Evolutionary conservation across 2,113 vertebrate genomes (phyloP).

Genomic region (Boulengeromyrus knoepffleri): DNA sequence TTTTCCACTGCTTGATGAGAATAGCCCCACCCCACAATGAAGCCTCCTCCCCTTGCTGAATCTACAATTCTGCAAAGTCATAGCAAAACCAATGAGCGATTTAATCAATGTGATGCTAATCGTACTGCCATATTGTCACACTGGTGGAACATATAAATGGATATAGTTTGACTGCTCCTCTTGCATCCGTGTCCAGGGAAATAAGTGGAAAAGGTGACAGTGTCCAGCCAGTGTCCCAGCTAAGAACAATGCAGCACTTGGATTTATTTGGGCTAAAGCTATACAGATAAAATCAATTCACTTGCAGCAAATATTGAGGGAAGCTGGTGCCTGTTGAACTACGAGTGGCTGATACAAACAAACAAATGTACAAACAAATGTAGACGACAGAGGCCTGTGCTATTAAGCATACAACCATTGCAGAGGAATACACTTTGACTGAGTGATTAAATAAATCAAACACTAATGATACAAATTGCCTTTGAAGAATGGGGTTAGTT

Average conservation of each 20-base stretch:
- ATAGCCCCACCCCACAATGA: not conserved
- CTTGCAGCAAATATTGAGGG: slow-evolving; percentile 23
- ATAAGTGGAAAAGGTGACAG: slow-evolving; percentile 18
- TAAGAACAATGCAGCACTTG: slow-evolving; percentile 11
- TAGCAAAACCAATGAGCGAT: slow-evolving; percentile 35
- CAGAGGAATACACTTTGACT: slow-evolving; percentile 21
- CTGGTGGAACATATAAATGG: slow-evolving; percentile 43
- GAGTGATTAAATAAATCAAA: slow-evolving; percentile 31
- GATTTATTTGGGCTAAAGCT: not conserved
- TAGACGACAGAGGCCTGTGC: not conserved
- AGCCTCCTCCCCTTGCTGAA: slow-evolving; percentile 37
- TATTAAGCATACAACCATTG: slow-evolving; percentile 21
- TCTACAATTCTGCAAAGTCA: slow-evolving; percentile 47
- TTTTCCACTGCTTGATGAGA: not conserved
- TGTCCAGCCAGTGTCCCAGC: not conserved
- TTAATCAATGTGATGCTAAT: slow-evolving; percentile 53
- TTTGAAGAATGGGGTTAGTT: slow-evolving; percentile 23
- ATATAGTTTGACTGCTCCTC: slow-evolving; percentile 34
- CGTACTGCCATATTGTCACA: slow-evolving; percentile 44
- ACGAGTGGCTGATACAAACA: slow-evolving; percentile 21
- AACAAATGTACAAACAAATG: slow-evolving; percentile 4
- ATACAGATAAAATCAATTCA: slow-evolving; percentile 31
- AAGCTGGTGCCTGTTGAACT: slow-evolving; percentile 21
- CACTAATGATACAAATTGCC: slow-evolving; percentile 24
- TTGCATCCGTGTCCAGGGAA: not conserved